Evolutionary conservation across 1,140 invertebrate species (phyloP), one percentile per base, ranked within the genome.

Genomic region (Eumeta japonica): DNA sequence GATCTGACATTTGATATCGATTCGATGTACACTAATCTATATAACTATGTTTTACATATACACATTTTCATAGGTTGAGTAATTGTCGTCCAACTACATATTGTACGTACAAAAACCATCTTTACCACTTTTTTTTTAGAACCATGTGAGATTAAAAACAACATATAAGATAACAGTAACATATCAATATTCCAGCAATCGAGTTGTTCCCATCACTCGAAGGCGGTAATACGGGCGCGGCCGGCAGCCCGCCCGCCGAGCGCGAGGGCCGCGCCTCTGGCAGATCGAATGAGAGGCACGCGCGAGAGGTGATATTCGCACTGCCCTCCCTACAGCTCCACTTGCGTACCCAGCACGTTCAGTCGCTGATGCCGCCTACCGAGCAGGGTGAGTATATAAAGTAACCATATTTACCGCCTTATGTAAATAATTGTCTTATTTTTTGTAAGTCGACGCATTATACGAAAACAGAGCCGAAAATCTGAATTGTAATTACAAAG

Each of bases 231-330:
- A 87, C 92, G 5, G 93, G 95, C 53, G 93, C 95, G 75, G 89
- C 89, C 83, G 39, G 1, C 63, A 95, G 24, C 92, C 92, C 0
- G 9, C 85, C 83, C 30, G 77, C 92, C 43, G 87, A 88, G 57
- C 77, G 85, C 41, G 81, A 83, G 38, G 62, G 62, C 29, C 63
- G 74, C 37, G 34, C 27, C 10, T 34, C 31, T 27, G 30, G 16
- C 13, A 40, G 58, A 39, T 44, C 47, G 86, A 88, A 57, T 76
- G 85, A 44, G 80, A 83, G 46, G 61, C 93, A 97, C 59, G 90
- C 88, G 34, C 82, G 90, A 18, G 95, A 98, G 79, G 89, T 95
- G 3, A 96, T 98, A 58, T 97, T 97, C 78, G 91, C 92, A 3
- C 72, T 98, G 42, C 95, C 95, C 0, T 89, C 90, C 12, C 76